Percentiles rank a stretch among this genome's conserved stretches.
phyloP scores from a whole-genome alignment of 2,113 vertebrate genomes.

The Oophaga pumilio region DNA sequence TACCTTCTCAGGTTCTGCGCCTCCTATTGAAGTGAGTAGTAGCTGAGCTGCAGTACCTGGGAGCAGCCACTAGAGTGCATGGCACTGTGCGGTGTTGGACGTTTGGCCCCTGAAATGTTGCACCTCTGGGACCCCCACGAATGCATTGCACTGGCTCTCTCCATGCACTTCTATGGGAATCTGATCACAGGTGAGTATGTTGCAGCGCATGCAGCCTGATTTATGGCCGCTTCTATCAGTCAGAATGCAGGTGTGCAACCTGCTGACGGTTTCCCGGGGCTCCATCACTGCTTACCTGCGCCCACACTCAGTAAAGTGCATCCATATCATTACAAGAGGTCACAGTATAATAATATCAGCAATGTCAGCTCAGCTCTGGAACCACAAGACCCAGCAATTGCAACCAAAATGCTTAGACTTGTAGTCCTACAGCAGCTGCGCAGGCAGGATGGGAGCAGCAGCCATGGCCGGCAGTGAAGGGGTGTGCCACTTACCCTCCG shows the following conservation, averaged over 20 bases:
- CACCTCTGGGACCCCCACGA: too few relatives aligned
- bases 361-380: neutral
- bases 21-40: too few relatives aligned
- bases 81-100: too few relatives aligned
- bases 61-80: too few relatives aligned
- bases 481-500: constrained; percentile 21
- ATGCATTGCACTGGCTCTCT: too few relatives aligned
- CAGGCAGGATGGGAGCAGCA: too few relatives aligned
- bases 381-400: neutral
- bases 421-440: neutral
- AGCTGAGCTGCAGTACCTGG: too few relatives aligned
- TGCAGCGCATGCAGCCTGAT: neutral
- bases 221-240: neutral
- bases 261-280: neutral
- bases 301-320: neutral
- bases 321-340: neutral
- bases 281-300: neutral
- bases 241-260: neutral
- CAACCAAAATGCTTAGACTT: neutral
- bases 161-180: too few relatives aligned
- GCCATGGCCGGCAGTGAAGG: neutral
- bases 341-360: neutral
- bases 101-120: too few relatives aligned
- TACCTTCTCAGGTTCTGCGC: too few relatives aligned
- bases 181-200: too few relatives aligned